Evolutionary conservation across 1,140 invertebrate species (phyloP), one percentile per base, ranked within the genome.

Genomic region (Augochlora pura): DNA sequence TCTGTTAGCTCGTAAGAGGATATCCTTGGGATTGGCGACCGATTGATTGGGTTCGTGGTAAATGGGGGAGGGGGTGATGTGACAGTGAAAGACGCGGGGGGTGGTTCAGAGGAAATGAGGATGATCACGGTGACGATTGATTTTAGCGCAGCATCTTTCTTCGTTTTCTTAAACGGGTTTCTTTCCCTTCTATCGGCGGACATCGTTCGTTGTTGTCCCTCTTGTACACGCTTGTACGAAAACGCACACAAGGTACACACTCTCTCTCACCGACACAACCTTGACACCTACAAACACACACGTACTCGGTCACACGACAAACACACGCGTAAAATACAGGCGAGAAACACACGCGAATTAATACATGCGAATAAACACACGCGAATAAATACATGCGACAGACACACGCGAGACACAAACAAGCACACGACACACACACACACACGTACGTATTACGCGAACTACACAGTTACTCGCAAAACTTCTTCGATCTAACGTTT

Each of bases 1-100:
- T 84, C 68, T 81, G 66, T 63, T 83, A 85, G 73, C 49, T 83
- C 63, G 81, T 83, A 71, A 85, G 75, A 46, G 59, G 39, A 57
- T 54, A 70, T 66, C 32, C 77, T 62, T 57, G 54, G 54, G 42
- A 46, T 46, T 46, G 42, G 42, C 10, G 42, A 57, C 2, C 1
- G n/a, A 6, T n/a, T 6, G 6, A n/a, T 8, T 57, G 54, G 21
- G 5, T 14, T 6, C 16, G 49, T 8, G 49, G 49, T 21, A 21
- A 1, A 2, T n/a, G 0, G 21, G 21, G n/a, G 52, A 6, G 5
- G 54, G 6, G 21, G 21, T 21, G 8, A 21, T 2, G 6, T 21
- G 52, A n/a, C 5, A 21, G 18, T n/a, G 52, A 16, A 5, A 0
- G n/a, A 66, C 21, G 46, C 49, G 52, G 23, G 21, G 49, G 21